Conservation (phyloP, 1,140 invertebrate species). For the Galleria mellonella region DNA sequence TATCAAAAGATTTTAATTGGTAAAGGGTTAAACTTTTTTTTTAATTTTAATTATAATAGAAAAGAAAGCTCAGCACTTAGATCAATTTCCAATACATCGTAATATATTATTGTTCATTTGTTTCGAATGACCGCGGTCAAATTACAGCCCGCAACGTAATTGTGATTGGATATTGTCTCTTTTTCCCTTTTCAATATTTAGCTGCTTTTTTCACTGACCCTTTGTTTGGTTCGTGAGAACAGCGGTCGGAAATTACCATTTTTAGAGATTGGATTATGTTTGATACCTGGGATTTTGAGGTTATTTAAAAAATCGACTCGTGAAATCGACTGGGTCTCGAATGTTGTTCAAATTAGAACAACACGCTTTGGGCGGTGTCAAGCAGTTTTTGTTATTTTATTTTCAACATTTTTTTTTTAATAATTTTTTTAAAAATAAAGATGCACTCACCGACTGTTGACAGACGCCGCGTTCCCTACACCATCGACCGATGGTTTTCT, state of each 20-base stretch:
- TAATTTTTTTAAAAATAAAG: neutral
- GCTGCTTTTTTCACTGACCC: conserved; percentile 30
- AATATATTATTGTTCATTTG: no score
- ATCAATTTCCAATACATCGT: no score
- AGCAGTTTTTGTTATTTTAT: conserved; percentile 4
- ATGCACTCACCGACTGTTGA: conserved; percentile 82
- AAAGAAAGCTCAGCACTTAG: no score
- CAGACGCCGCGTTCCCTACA: conserved; percentile 80
- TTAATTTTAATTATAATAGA: no score
- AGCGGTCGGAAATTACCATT: conserved; percentile 57
- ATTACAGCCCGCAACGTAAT: conserved; percentile 44
- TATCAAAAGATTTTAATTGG: no score
- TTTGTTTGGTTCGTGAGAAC: conserved; percentile 50
- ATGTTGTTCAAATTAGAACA: conserved; percentile 39
- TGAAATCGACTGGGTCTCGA: conserved; percentile 25
- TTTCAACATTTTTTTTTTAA: neutral
- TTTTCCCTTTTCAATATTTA: conserved; percentile 44
- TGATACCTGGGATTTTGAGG: conserved; percentile 43
- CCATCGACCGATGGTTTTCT: conserved; percentile 84
- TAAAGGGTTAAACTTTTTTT: no score
- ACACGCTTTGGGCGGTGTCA: conserved; percentile 34
- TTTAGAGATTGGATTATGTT: conserved; percentile 62
- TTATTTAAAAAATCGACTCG: conserved; percentile 33
- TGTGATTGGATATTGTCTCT: conserved; percentile 57
- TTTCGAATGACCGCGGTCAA: conserved; percentile 14